These are phyloP conservation scores for Drosophila ananassae DNA, from an alignment of 1,140 invertebrate species.

Conservation along the genomic window DNA sequence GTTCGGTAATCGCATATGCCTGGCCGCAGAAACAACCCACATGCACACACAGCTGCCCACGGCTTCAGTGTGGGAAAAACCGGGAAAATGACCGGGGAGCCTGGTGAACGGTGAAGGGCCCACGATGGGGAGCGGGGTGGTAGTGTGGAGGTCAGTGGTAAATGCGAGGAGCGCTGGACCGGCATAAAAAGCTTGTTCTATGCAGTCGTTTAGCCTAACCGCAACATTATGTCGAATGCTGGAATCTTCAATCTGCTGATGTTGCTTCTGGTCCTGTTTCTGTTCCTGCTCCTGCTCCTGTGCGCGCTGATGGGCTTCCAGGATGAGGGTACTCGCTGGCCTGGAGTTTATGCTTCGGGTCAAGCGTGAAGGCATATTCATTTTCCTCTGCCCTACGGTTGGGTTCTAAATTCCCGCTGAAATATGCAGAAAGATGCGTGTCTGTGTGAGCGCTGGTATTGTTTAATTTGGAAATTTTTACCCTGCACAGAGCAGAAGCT, in stretches of 20 bases:
- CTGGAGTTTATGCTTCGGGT: slow-evolving; percentile 74
- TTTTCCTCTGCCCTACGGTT: slow-evolving; percentile 43
- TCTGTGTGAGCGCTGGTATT: slow-evolving; percentile 26
- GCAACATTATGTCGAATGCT: slow-evolving; percentile 81
- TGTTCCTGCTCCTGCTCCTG: slow-evolving; percentile 18
- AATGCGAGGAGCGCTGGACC: slow-evolving; percentile 36
- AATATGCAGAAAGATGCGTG: slow-evolving; percentile 67
- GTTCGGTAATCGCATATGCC: slow-evolving; percentile 71
- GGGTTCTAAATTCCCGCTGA: slow-evolving; percentile 57
- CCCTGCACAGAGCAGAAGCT: slow-evolving; percentile 11
- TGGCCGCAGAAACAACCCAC: slow-evolving; percentile 64
- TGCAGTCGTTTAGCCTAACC: slow-evolving; percentile 80
- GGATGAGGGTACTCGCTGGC: slow-evolving; percentile 11
- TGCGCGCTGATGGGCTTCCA: slow-evolving; percentile 34
- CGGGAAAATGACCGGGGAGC: slow-evolving; percentile 6
- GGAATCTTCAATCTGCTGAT: slow-evolving; percentile 78
- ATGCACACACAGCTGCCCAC: slow-evolving; percentile 36
- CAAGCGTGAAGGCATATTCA: slow-evolving; percentile 71
- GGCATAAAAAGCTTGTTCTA: slow-evolving; percentile 81
- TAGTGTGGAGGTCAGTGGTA: slow-evolving; percentile 40
- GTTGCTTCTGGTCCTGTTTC: slow-evolving; percentile 29
- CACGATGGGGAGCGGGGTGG: neutral
- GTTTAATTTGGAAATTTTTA: slow-evolving; percentile 56
- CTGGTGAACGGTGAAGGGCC: neutral
- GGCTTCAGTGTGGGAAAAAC: slow-evolving; percentile 29